A percentile compares a stretch with the other conserved stretches of the same genome.
Conservation (phyloP, 1,140 invertebrate species). For the Bombus consobrinus region DNA sequence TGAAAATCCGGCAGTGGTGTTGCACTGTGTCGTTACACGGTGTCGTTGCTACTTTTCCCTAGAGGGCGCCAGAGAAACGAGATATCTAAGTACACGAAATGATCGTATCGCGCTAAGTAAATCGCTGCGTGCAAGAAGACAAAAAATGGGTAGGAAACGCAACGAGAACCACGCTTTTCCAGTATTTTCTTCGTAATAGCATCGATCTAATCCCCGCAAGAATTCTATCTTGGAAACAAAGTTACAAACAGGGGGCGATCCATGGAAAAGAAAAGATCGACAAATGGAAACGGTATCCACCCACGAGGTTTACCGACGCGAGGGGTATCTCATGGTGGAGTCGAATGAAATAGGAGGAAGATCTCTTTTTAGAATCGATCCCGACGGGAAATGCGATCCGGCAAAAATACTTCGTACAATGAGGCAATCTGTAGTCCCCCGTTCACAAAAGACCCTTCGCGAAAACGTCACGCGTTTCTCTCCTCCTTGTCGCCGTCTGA, state of each 20-base stretch:
- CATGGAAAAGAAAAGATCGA: background rate
- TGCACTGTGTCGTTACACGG: no score
- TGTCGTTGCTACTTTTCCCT: background rate
- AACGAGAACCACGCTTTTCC: background rate
- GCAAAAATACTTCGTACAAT: slow-evolving; percentile 17
- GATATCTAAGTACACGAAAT: background rate
- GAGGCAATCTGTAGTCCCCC: slow-evolving; percentile 34
- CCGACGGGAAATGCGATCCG: background rate
- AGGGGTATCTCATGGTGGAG: no score
- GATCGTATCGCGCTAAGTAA: background rate
- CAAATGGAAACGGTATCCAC: background rate
- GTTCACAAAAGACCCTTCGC: slow-evolving; percentile 35
- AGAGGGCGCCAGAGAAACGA: background rate
- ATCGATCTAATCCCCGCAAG: background rate
- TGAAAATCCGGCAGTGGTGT: slow-evolving; percentile 25
- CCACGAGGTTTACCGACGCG: background rate
- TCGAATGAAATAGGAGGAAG: background rate
- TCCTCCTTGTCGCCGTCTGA: slow-evolving; percentile 5
- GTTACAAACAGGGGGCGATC: background rate
- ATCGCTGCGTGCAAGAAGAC: no score
- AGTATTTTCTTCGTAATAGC: slow-evolving; percentile 9
- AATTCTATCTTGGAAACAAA: background rate
- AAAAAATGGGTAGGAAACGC: no score
- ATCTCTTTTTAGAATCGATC: slow-evolving; percentile 22
- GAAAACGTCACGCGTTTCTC: slow-evolving; percentile 33